Percentiles rank a stretch among this genome's conserved stretches.
Evolutionary conservation across 2,888 invertebrate genomes (phyloP).

Genomic region (Caenorhabditis drosophilae): DNA sequence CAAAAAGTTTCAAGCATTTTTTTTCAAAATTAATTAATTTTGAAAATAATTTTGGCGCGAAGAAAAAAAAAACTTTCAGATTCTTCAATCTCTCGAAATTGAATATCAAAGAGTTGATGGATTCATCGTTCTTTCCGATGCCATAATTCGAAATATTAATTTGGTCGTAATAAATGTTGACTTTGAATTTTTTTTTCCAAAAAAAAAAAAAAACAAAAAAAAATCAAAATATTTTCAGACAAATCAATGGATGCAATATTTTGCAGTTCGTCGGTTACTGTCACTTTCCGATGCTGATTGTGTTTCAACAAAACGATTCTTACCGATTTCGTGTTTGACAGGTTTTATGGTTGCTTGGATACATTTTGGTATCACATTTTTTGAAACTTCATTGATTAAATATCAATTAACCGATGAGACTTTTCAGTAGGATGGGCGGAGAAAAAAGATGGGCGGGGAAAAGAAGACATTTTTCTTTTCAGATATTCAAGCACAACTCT

Average conservation of each 20-base stretch:
- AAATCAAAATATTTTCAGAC: constrained; percentile 18
- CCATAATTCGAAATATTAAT: constrained; percentile 44
- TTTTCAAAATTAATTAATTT: too few relatives aligned
- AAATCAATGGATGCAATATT: constrained; percentile 61
- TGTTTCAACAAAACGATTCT: constrained; percentile 51
- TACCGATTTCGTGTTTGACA: constrained; percentile 47
- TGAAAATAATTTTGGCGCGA: too few relatives aligned
- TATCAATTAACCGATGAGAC: constrained; percentile 63
- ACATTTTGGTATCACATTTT: constrained; percentile 63
- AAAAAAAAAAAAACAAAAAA: constrained; percentile 1
- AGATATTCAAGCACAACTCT: constrained; percentile 54
- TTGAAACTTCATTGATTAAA: constrained; percentile 62
- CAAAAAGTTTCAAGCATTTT: too few relatives aligned
- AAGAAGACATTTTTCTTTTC: too few relatives aligned
- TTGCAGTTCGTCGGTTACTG: constrained; percentile 55
- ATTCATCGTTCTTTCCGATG: constrained; percentile 42
- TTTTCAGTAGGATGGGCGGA: too few relatives aligned
- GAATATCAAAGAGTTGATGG: constrained; percentile 54
- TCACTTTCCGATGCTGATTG: constrained; percentile 60
- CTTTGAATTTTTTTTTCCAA: background rate
- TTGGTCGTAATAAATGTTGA: constrained; percentile 47
- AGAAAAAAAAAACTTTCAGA: constrained; percentile 29
- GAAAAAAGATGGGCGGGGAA: too few relatives aligned
- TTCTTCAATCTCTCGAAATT: constrained; percentile 51
- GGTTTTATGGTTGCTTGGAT: constrained; percentile 61